Conservation (phyloP, 2,797 vertebrate species). For the Micromesistius poutassou region DNA sequence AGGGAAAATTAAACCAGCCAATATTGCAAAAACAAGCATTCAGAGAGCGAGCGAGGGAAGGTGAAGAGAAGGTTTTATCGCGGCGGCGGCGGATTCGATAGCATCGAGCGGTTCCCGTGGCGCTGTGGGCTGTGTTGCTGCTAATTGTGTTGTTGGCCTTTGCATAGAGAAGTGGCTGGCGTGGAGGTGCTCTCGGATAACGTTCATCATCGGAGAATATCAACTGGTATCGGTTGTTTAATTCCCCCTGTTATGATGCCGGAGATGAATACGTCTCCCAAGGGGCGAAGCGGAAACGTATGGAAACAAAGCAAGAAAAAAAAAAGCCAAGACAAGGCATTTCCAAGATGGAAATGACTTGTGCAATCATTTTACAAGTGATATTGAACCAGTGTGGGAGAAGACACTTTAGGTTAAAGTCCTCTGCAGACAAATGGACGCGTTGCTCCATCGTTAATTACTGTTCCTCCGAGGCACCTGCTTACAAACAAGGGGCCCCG, state of each 20-base stretch:
- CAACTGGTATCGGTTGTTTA: constrained; percentile 21
- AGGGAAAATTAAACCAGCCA: constrained; percentile 30
- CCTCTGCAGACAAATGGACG: constrained; percentile 2
- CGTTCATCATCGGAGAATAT: constrained; percentile 41
- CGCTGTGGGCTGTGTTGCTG: constrained; percentile 46
- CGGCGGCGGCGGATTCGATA: constrained; percentile 48
- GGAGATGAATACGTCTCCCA: background rate
- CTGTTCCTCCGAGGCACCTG: constrained; percentile 14
- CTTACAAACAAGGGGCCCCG: constrained; percentile 10
- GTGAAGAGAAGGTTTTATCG: constrained; percentile 53
- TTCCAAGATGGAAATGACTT: background rate
- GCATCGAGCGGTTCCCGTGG: constrained; percentile 60
- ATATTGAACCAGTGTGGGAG: background rate
- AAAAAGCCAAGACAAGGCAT: background rate
- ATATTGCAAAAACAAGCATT: constrained; percentile 27
- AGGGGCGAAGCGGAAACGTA: background rate
- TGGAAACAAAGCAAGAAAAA: background rate
- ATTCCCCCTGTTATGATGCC: constrained; percentile 4
- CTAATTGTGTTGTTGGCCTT: constrained; percentile 59
- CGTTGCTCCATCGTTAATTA: constrained; percentile 11
- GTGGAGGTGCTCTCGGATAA: constrained; percentile 26
- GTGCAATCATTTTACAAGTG: background rate
- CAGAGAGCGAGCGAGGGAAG: constrained; percentile 36
- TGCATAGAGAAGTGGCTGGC: constrained; percentile 59
- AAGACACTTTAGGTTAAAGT: background rate